Evolutionary conservation across 1,140 invertebrate genomes (phyloP).

Genomic region (Anoplolepis gracilipes): DNA sequence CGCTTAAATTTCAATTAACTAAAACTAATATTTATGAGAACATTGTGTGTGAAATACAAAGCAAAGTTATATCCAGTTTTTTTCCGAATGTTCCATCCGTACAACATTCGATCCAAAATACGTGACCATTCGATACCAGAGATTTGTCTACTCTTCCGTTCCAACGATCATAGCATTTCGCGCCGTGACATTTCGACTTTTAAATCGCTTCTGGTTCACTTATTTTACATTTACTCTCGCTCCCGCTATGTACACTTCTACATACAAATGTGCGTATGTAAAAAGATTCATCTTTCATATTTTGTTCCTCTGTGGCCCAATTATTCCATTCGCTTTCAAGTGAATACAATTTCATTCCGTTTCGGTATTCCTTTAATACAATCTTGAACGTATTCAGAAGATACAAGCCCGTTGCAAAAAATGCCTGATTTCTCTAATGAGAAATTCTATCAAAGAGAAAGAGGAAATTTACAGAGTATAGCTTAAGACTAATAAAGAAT

Average conservation of each 20-base stretch:
- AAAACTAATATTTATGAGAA: constrained; percentile 37
- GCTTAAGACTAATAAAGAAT: constrained; percentile 42
- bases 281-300: constrained; percentile 17
- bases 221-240: constrained; percentile 58
- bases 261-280: background rate
- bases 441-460: constrained; percentile 22
- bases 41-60: constrained; percentile 8
- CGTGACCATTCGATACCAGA: constrained; percentile 46
- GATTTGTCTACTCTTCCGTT: constrained; percentile 51
- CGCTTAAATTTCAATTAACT: constrained; percentile 30
- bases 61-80: constrained; percentile 29
- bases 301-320: constrained; percentile 18
- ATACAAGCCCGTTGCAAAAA: constrained; percentile 23
- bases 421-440: background rate
- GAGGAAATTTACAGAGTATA: constrained; percentile 26
- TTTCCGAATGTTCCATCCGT: constrained; percentile 28
- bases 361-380: constrained; percentile 14
- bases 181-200: constrained; percentile 44
- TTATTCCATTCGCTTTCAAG: constrained; percentile 22
- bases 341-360: constrained; percentile 3
- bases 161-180: constrained; percentile 48
- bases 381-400: background rate
- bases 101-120: constrained; percentile 30
- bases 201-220: constrained; percentile 54
- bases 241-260: constrained; percentile 34